Conservation (phyloP, 2,113 vertebrate species). For the Labeo rohita region DNA sequence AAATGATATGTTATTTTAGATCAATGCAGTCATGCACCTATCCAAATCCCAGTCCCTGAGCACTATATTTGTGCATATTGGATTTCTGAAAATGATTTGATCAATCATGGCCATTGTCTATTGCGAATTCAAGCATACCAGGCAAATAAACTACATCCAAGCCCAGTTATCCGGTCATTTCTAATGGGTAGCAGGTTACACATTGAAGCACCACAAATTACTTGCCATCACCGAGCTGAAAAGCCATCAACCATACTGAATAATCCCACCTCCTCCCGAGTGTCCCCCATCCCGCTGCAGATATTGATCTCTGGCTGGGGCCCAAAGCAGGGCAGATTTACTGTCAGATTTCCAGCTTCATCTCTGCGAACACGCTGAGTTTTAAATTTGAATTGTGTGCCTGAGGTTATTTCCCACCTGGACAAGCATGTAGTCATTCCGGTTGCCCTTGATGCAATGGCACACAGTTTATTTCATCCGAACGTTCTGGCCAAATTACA, state of each 20-base stretch:
- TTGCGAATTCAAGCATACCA: conserved; percentile 1
- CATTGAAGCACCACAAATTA: conserved; percentile 26
- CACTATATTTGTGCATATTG: not conserved
- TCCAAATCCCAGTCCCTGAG: not conserved
- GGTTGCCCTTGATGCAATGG: conserved; percentile 40
- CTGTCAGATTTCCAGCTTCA: conserved; percentile 41
- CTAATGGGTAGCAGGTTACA: conserved; percentile 2
- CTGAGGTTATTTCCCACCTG: conserved; percentile 47
- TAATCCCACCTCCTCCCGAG: conserved; percentile 5
- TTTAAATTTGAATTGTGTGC: conserved; percentile 46
- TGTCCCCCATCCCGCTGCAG: conserved; percentile 12
- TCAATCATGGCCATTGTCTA: conserved; percentile 17
- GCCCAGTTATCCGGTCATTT: conserved; percentile 29
- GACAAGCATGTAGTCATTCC: conserved; percentile 34
- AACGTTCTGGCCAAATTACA: conserved; percentile 44
- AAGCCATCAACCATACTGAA: conserved; percentile 40
- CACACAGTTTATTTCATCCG: conserved; percentile 32
- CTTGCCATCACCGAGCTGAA: conserved; percentile 28
- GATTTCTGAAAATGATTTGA: conserved; percentile 15
- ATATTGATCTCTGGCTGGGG: conserved; percentile 48
- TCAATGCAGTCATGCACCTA: conserved; percentile 4
- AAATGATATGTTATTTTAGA: not conserved
- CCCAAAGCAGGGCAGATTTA: conserved; percentile 50
- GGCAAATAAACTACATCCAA: conserved; percentile 10
- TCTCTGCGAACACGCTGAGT: conserved; percentile 12